Conservation (phyloP, 2,113 vertebrate genomes). For the Hydrochoerus hydrochaeris region DNA sequence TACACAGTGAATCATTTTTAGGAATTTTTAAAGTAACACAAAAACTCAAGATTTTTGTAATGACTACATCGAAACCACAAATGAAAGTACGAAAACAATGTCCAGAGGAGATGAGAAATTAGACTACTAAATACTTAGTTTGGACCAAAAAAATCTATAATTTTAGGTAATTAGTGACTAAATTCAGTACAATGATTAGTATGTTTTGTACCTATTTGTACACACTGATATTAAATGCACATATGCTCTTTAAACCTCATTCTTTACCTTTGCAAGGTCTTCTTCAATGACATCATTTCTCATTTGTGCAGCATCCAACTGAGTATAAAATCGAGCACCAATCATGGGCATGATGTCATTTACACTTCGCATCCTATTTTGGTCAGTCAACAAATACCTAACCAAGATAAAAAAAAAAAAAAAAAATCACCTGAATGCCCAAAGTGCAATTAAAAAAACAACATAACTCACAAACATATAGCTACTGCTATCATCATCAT, state of each 20-base stretch:
- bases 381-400: conserved; percentile 98
- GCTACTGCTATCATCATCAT: neutral
- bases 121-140: neutral
- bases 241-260: neutral
- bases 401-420: conserved; percentile 67
- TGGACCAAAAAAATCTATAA: conserved; percentile 13
- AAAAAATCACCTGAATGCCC: conserved; percentile 56
- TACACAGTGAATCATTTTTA: neutral
- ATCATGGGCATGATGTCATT: conserved; percentile 99
- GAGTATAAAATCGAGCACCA: conserved; percentile 98
- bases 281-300: conserved; percentile 99
- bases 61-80: conserved; percentile 7
- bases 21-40: neutral
- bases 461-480: neutral
- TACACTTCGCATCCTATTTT: conserved; percentile 97
- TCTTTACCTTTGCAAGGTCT: conserved; percentile 96
- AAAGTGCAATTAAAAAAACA: neutral
- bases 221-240: neutral
- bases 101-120: neutral
- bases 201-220: neutral
- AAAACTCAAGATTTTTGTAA: conserved; percentile 20
- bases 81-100: neutral
- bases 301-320: conserved; percentile 98
- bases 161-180: neutral
- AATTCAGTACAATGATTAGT: neutral